A percentile compares a stretch with the other conserved stretches of the same genome.
Conservation (phyloP, 2,797 vertebrate species). For the Enteromius paludinosus region DNA sequence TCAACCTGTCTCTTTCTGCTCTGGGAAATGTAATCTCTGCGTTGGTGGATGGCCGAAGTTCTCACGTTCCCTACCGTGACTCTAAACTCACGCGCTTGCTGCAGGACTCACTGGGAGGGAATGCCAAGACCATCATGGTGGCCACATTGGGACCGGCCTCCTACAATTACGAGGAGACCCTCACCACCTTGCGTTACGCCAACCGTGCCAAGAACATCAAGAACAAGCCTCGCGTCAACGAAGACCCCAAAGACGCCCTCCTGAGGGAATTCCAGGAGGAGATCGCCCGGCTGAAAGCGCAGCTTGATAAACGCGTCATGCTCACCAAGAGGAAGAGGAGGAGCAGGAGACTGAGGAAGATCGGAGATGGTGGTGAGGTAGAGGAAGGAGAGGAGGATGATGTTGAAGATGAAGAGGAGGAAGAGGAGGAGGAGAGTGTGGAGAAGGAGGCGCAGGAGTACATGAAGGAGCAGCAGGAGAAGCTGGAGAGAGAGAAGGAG, state of each 20-base stretch:
- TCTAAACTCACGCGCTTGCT: conserved; percentile 95
- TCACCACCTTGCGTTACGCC: conserved; percentile 94
- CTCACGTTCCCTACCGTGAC: conserved; percentile 95
- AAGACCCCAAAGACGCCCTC: conserved; percentile 95
- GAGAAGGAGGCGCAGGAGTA: conserved; percentile 89
- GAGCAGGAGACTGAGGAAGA: conserved; percentile 85
- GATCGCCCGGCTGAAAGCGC: conserved; percentile 90
- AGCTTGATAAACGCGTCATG: conserved; percentile 81
- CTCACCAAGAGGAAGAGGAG: conserved; percentile 68
- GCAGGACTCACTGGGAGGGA: conserved; percentile 96
- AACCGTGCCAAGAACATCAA: conserved; percentile 97
- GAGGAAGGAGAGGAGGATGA: conserved; percentile 71
- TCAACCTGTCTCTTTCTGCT: conserved; percentile 95
- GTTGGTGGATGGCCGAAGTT: conserved; percentile 88
- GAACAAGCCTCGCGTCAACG: conserved; percentile 94
- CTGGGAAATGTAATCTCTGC: conserved; percentile 95
- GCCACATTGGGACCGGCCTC: conserved; percentile 91
- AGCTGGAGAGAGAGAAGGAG: conserved; percentile 90
- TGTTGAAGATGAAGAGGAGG: conserved; percentile 61
- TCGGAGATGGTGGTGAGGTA: conserved; percentile 64
- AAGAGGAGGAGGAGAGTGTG: conserved; percentile 79
- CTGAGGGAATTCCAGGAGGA: conserved; percentile 94
- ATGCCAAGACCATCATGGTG: conserved; percentile 96
- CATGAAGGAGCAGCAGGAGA: conserved; percentile 89
- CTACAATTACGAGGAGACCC: conserved; percentile 91